phyloP scores from a whole-genome alignment of 2,888 invertebrate genomes.

The Pasiphila rectangulata region DNA sequence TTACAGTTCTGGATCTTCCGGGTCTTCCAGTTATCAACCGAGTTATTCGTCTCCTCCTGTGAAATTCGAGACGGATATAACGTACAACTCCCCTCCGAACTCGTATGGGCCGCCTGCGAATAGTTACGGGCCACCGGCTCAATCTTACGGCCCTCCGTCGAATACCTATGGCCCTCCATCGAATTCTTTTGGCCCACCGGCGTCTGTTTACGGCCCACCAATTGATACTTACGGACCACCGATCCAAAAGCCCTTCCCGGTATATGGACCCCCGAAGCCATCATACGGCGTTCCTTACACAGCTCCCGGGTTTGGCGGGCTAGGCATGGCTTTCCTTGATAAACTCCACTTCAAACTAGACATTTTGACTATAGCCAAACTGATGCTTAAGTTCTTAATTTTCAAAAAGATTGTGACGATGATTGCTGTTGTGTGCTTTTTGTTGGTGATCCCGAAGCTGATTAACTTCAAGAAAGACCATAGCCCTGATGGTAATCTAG shows the following conservation, averaged over 20 bases:
- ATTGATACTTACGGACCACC: constrained; percentile 56
- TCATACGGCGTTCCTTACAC: constrained; percentile 81
- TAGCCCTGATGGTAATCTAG: constrained; percentile 48
- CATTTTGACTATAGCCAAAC: constrained; percentile 86
- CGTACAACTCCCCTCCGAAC: constrained; percentile 54
- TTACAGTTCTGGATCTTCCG: constrained; percentile 52
- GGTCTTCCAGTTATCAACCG: constrained; percentile 47
- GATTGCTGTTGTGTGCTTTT: constrained; percentile 86
- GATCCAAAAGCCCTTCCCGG: constrained; percentile 47
- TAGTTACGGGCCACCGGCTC: constrained; percentile 46
- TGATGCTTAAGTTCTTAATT: constrained; percentile 87
- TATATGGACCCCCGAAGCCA: constrained; percentile 69
- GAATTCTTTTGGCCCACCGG: constrained; percentile 56
- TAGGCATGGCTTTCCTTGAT: constrained; percentile 77
- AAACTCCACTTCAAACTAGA: constrained; percentile 86
- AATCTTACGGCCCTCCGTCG: constrained; percentile 59
- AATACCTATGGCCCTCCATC: constrained; percentile 62
- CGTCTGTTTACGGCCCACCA: constrained; percentile 64
- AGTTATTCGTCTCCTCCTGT: constrained; percentile 57
- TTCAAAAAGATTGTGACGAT: constrained; percentile 92
- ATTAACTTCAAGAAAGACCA: constrained; percentile 72
- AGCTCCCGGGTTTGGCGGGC: constrained; percentile 54
- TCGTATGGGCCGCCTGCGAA: constrained; percentile 61
- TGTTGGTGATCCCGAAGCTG: constrained; percentile 88
- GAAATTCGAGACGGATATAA: constrained; percentile 60